Evolutionary conservation across 2,113 vertebrate genomes (phyloP).

Genomic region (Dromas ardeola): DNA sequence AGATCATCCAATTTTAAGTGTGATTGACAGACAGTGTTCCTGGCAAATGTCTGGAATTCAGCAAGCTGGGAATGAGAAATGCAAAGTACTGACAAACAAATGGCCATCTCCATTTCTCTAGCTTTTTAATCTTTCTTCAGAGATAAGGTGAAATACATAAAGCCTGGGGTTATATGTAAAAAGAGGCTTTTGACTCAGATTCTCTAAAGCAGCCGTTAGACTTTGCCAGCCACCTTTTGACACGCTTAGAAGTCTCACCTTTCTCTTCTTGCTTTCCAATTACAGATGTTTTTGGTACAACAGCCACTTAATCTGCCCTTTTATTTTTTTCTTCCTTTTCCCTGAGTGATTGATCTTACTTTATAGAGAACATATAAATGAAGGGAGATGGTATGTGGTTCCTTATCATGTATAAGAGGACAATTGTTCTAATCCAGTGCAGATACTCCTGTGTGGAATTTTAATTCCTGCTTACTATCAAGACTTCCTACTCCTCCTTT

Average conservation of each 20-base stretch:
- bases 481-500: neutral
- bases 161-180: neutral
- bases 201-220: neutral
- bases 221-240: neutral
- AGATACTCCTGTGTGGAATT: neutral
- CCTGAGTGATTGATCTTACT: neutral
- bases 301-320: neutral
- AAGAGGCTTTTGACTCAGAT: neutral
- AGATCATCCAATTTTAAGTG: conserved; percentile 20
- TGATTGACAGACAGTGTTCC: conserved; percentile 12
- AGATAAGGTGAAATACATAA: neutral
- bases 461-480: neutral
- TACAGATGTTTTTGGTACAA: neutral
- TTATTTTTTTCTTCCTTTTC: neutral
- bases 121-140: conserved; percentile 21
- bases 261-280: neutral
- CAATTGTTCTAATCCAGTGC: neutral
- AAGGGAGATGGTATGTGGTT: neutral
- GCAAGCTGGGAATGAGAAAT: conserved; percentile 1
- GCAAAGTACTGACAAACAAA: conserved; percentile 26
- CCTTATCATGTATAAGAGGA: neutral
- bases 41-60: conserved; percentile 25
- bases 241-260: neutral
- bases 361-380: neutral
- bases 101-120: neutral